These are phyloP conservation scores for Alaudala cheleensis DNA, from an alignment of 2,113 vertebrate genomes.

Conservation along the genomic window DNA sequence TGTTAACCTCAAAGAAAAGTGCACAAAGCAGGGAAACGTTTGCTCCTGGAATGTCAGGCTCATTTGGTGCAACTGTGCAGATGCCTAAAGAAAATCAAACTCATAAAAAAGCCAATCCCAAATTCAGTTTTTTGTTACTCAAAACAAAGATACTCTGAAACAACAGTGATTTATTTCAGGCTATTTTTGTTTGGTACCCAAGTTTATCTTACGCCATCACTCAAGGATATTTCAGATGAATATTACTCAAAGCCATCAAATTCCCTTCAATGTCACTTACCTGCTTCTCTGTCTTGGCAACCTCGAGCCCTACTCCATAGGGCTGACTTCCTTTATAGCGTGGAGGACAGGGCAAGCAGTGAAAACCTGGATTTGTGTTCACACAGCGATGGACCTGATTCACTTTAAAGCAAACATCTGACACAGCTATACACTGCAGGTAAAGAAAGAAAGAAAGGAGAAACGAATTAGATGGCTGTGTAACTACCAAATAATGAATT, in stretches of 20 bases:
- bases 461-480: neutral
- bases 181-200: neutral
- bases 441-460: neutral
- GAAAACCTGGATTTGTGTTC: conserved; percentile 94
- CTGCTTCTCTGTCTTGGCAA: conserved; percentile 88
- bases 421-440: conserved; percentile 87
- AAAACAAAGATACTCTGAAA: neutral
- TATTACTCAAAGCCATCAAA: neutral
- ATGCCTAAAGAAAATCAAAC: neutral
- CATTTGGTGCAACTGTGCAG: neutral
- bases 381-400: conserved; percentile 84
- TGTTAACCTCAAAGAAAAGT: neutral
- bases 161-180: neutral
- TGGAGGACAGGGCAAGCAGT: conserved; percentile 93
- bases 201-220: neutral
- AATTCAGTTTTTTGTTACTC: neutral
- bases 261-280: conserved; percentile 64
- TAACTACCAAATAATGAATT: neutral
- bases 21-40: neutral
- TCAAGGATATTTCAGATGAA: neutral
- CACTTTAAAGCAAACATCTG: conserved; percentile 88
- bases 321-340: conserved; percentile 95
- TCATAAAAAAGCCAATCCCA: neutral
- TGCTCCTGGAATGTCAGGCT: neutral
- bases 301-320: conserved; percentile 87